Conservation (phyloP, 1,140 invertebrate species). For the Drosophila sucinea region DNA sequence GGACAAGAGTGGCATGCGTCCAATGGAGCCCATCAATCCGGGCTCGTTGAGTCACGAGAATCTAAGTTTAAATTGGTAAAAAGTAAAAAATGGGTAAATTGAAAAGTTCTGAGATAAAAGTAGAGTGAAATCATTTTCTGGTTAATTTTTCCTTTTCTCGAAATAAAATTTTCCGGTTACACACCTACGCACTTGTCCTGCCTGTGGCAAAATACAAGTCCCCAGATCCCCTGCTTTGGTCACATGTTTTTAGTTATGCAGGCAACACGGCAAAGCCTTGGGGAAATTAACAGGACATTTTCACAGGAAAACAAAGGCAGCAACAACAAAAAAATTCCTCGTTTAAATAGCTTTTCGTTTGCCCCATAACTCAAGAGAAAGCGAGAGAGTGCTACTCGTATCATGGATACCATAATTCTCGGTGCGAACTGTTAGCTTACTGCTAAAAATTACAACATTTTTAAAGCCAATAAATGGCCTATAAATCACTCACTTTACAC, state of each 20-base stretch:
- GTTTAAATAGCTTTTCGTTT: conserved; percentile 50
- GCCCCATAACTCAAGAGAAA: conserved; percentile 17
- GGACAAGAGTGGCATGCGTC: conserved; percentile 92
- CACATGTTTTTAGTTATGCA: conserved; percentile 71
- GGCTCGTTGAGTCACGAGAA: conserved; percentile 31
- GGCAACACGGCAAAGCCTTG: conserved; percentile 48
- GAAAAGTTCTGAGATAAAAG: not conserved
- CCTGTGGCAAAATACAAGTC: conserved; percentile 17
- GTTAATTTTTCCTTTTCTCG: not conserved
- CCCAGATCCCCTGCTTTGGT: conserved; percentile 30
- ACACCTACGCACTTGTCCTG: conserved; percentile 48
- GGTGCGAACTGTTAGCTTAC: not conserved
- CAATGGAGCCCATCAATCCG: conserved; percentile 87
- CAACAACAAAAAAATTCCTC: conserved; percentile 16
- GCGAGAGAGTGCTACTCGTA: not conserved
- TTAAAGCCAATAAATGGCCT: conserved; percentile 60
- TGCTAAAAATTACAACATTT: conserved; percentile 56
- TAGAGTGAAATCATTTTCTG: conserved; percentile 11
- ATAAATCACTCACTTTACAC: conserved; percentile 68
- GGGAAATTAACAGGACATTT: conserved; percentile 74
- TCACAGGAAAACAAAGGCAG: conserved; percentile 29
- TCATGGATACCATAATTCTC: not conserved
- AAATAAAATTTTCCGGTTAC: conserved; percentile 32
- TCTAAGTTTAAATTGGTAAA: conserved; percentile 15
- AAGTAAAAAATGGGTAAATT: not conserved